Percentiles rank a stretch among this genome's conserved stretches.
These are phyloP conservation scores for Apamea sordens DNA, from an alignment of 2,888 invertebrate species.

Conservation along the genomic window DNA sequence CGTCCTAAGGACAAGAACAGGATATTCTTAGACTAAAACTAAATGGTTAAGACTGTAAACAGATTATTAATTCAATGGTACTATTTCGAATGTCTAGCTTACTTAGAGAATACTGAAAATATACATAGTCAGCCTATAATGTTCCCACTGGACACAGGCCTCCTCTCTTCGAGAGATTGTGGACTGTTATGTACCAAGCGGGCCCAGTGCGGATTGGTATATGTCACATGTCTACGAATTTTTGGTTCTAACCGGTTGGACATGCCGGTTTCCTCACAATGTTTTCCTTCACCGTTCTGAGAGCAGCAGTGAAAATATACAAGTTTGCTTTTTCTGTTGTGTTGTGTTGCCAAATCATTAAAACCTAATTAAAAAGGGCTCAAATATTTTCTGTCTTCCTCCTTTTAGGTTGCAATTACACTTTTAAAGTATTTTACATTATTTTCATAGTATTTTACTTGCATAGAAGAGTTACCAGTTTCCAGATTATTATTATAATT, in stretches of 20 bases:
- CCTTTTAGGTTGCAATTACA: slow-evolving; percentile 59
- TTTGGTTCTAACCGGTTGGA: not conserved
- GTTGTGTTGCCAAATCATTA: slow-evolving; percentile 39
- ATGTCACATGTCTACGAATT: not conserved
- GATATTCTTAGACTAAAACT: slow-evolving; percentile 31
- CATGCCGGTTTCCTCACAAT: not conserved
- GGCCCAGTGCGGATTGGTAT: not conserved
- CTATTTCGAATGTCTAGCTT: slow-evolving; percentile 43
- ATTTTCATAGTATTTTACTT: slow-evolving; percentile 40
- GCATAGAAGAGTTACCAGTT: slow-evolving; percentile 51
- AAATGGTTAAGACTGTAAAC: slow-evolving; percentile 49
- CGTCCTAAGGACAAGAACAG: slow-evolving; percentile 53
- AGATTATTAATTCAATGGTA: slow-evolving; percentile 47
- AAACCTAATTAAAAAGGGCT: slow-evolving; percentile 55
- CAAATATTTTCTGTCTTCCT: slow-evolving; percentile 72
- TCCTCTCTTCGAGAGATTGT: not conserved
- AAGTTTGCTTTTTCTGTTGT: slow-evolving; percentile 29
- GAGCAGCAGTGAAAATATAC: slow-evolving; percentile 12
- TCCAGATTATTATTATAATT: slow-evolving; percentile 41
- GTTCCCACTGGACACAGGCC: not conserved
- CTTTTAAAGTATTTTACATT: slow-evolving; percentile 28
- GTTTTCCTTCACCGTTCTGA: not conserved
- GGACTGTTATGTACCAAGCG: not conserved
- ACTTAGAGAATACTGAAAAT: slow-evolving; percentile 28
- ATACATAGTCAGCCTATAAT: not conserved